Percentiles rank a stretch among this genome's conserved stretches.
Conservation (phyloP, 2,797 vertebrate species). For the Acridotheres tristis region DNA sequence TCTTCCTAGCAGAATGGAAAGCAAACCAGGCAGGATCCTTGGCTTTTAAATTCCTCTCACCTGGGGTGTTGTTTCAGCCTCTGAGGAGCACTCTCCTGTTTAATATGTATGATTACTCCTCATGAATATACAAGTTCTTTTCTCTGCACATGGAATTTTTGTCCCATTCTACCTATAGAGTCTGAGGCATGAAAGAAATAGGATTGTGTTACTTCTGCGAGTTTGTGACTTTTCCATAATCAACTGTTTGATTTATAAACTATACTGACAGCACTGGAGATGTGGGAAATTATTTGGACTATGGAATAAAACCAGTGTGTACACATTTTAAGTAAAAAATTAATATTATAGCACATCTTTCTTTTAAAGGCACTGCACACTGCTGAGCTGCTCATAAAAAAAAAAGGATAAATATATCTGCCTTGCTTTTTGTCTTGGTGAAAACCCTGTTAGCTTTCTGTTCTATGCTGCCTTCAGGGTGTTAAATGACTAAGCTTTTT, state of each 20-base stretch:
- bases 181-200: background rate
- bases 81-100: background rate
- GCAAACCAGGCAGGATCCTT: background rate
- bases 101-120: background rate
- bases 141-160: background rate
- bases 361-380: background rate
- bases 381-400: background rate
- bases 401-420: background rate
- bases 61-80: background rate
- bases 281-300: background rate
- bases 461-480: background rate
- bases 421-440: background rate
- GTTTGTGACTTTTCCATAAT: background rate
- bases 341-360: background rate
- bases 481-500: background rate
- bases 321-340: background rate
- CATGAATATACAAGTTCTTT: background rate
- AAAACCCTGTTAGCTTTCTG: background rate
- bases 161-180: background rate
- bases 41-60: background rate
- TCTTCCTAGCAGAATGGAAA: background rate
- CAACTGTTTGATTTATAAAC: background rate
- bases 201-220: background rate
- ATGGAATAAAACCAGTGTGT: background rate
- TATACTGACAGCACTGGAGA: background rate